These are phyloP conservation scores for Zoanthus sociatus DNA, from an alignment of 92 coral and sea anemone species.

Conservation along the genomic window DNA sequence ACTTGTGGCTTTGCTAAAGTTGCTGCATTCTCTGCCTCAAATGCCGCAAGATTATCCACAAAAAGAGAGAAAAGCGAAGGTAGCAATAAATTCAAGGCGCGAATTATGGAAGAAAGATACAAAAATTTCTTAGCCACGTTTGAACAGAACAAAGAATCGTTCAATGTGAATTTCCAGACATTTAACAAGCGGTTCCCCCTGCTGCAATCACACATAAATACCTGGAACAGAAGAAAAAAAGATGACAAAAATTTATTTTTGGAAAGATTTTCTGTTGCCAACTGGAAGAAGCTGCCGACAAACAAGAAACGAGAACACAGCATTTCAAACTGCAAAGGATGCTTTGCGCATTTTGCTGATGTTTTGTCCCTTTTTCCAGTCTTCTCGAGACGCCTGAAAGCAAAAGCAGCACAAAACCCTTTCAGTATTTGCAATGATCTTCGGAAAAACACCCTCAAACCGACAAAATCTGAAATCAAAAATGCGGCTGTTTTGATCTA, in stretches of 20 bases:
- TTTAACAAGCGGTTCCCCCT: conserved; percentile 29
- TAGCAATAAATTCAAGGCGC: conserved; percentile 50
- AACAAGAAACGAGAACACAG: conserved; percentile 60
- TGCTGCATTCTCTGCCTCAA: conserved; percentile 48
- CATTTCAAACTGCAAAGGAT: conserved; percentile 62
- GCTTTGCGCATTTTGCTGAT: conserved; percentile 22
- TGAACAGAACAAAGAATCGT: background rate
- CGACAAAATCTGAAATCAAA: background rate
- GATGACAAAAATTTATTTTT: conserved; percentile 33
- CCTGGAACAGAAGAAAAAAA: conserved; percentile 51
- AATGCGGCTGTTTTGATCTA: conserved; percentile 32
- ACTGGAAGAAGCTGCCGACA: conserved; percentile 49
- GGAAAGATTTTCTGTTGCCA: conserved; percentile 37
- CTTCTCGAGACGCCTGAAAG: conserved; percentile 41
- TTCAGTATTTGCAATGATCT: conserved; percentile 22
- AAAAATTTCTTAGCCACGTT: conserved; percentile 47
- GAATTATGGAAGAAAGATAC: conserved; percentile 36
- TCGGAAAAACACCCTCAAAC: conserved; percentile 8
- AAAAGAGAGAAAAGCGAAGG: conserved; percentile 49
- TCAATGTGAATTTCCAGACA: conserved; percentile 20
- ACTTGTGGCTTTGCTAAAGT: conserved; percentile 66
- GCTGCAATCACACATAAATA: conserved; percentile 34
- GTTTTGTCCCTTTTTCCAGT: conserved; percentile 55
- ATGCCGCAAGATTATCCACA: background rate
- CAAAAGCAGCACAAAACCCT: conserved; percentile 50